Percentiles rank a stretch among this genome's conserved stretches.
These are phyloP conservation scores for Cliona cf. orientalis DNA, from an alignment of 37 sponge, comb jelly and placozoan genomes.

Conservation along the genomic window DNA sequence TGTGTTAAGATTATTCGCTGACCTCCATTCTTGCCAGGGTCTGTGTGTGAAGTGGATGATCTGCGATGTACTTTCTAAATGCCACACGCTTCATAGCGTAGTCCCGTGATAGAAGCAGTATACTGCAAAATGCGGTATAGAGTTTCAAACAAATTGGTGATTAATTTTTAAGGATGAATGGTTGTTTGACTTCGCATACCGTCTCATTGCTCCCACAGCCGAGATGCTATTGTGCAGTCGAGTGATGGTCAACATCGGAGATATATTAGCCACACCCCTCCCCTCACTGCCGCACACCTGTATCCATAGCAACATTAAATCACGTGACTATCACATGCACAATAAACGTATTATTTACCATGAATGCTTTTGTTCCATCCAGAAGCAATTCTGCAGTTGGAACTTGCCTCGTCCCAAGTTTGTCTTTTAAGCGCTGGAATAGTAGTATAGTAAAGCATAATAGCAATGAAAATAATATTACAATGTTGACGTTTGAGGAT, in stretches of 20 bases:
- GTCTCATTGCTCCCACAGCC: slow-evolving; percentile 76
- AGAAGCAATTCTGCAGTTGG: slow-evolving; percentile 95
- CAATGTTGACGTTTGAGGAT: not conserved
- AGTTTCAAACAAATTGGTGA: not conserved
- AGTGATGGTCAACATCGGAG: slow-evolving; percentile 91
- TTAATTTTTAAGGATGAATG: not conserved
- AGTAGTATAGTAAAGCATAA: not conserved
- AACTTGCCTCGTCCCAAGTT: slow-evolving; percentile 95
- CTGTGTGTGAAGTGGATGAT: slow-evolving; percentile 83
- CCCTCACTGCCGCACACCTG: slow-evolving; percentile 38
- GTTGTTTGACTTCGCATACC: slow-evolving; percentile 28
- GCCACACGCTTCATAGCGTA: slow-evolving; percentile 70
- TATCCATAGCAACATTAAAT: too few species aligned
- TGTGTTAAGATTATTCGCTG: not conserved
- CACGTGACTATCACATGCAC: not conserved
- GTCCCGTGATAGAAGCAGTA: slow-evolving; percentile 80
- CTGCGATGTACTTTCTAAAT: slow-evolving; percentile 74
- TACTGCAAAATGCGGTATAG: slow-evolving; percentile 14
- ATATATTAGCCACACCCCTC: slow-evolving; percentile 70
- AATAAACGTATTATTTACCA: slow-evolving; percentile 29
- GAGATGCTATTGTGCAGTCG: slow-evolving; percentile 86
- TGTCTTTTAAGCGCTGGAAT: slow-evolving; percentile 82
- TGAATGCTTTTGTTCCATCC: slow-evolving; percentile 71
- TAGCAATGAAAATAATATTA: slow-evolving; percentile 5
- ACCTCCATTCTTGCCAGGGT: slow-evolving; percentile 90